Percentiles rank a stretch among this genome's conserved stretches.
Conservation (phyloP, 2,888 invertebrate genomes). For the Phortica okadai region DNA sequence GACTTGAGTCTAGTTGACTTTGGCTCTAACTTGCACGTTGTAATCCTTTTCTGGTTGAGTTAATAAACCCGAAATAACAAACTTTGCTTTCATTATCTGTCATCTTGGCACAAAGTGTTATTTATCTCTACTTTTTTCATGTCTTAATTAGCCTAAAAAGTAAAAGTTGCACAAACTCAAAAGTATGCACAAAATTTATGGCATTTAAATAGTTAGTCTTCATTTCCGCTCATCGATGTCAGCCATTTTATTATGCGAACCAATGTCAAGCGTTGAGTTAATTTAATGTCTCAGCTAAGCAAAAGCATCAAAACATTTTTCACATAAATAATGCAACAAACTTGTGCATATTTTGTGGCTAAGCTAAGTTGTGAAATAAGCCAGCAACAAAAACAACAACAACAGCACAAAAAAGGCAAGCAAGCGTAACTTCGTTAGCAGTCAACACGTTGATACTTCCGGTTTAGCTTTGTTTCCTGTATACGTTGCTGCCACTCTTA, state of each 20-base stretch:
- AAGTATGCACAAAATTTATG: constrained; percentile 36
- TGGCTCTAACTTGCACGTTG: neutral
- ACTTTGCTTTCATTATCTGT: constrained; percentile 34
- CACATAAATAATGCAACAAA: constrained; percentile 59
- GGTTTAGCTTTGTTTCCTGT: constrained; percentile 55
- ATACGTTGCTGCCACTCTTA: neutral
- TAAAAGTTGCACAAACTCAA: constrained; percentile 51
- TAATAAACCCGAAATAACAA: constrained; percentile 34
- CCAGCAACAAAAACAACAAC: constrained; percentile 23
- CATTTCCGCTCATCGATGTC: constrained; percentile 44
- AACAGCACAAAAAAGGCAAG: neutral
- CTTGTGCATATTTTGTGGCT: constrained; percentile 53
- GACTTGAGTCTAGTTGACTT: neutral
- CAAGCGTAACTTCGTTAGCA: constrained; percentile 50
- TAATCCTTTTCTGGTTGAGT: constrained; percentile 19
- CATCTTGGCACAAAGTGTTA: constrained; percentile 34
- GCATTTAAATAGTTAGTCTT: constrained; percentile 31
- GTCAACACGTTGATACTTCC: constrained; percentile 58
- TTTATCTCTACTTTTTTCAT: constrained; percentile 36
- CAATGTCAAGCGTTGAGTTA: constrained; percentile 9
- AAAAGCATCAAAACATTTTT: constrained; percentile 12
- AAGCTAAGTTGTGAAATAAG: constrained; percentile 32
- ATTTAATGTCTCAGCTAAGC: constrained; percentile 14
- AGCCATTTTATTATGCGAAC: neutral
- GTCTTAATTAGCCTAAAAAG: constrained; percentile 2